Base-by-base conservation (phyloP, 2,797 vertebrate genomes). In the Urosaurus nigricauda region DNA sequence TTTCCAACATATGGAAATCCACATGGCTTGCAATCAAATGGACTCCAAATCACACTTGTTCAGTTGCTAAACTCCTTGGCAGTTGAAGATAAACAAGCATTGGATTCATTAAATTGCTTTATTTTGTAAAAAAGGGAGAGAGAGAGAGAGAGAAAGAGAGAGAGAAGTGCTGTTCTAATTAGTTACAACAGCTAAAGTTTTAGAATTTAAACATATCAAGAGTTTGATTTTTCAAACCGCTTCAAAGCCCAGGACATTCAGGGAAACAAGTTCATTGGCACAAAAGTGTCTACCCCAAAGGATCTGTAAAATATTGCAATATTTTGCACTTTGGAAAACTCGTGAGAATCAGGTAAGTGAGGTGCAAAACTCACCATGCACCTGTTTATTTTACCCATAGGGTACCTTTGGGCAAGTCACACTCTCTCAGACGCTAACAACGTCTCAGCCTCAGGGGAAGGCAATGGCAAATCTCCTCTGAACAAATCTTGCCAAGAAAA, bases 51-150 rank as follows among this genome's bases (percentile, higher is more conserved):
- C 96, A 91, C 96, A 95, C 96, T 96, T 96, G 77, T 92, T 65
- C 93, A 77, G 86, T 90, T 95, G 93, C 96, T 96, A 94, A 93
- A 89, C 68, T 96, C 92, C 92, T 92, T 97, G 97, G 94, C 96
- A 96, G 94, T 86, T 96, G 83, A 92, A 93, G 92, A 91, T 97
- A 97, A 97, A 97, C 97, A 97, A 94, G 92, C 91, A 94, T 96
- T 96, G 96, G 94, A 96, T 95, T 96, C 94, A 96, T 97, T 96
- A 97, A 96, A 74, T 58, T 90, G 95, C 93, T 88, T 94, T 95
- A 94, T 96, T 94, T 86, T 85, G 90, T 51, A 35, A 9, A 12
- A 43, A 80, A 53, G 89, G 0, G 21, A 71, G 9, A 65, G 24
- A 73, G 19, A 32, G 90, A 3, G 53, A 71, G 19, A 43, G 37